Percentiles rank a stretch among this genome's conserved stretches.
phyloP scores from a whole-genome alignment of 2,113 vertebrate species.

The Nannospalax galili region DNA sequence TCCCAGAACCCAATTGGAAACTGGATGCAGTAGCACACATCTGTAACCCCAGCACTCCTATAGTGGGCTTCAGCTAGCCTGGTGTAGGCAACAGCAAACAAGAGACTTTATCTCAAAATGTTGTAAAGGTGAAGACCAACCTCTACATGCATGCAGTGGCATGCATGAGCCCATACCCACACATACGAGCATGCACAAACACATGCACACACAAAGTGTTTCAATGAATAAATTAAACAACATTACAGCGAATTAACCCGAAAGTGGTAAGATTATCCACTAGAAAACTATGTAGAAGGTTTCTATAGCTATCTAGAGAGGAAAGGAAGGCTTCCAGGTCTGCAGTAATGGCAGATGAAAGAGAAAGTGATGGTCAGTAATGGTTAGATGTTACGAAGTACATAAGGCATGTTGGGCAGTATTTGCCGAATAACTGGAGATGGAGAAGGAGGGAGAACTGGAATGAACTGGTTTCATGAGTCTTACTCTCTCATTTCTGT shows the following conservation, averaged over 20 bases:
- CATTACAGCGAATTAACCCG: background rate
- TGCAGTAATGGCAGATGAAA: background rate
- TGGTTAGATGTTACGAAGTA: background rate
- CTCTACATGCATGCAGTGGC: no score
- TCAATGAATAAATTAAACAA: background rate
- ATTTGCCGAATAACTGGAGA: background rate
- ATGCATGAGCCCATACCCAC: background rate
- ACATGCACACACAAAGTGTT: background rate
- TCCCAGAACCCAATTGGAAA: background rate
- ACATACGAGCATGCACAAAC: rapidly evolving
- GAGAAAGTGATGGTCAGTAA: background rate
- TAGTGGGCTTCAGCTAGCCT: background rate
- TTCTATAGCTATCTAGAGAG: background rate
- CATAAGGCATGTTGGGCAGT: rapidly evolving
- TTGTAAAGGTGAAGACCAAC: background rate
- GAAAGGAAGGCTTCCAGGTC: background rate
- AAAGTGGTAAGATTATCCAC: background rate
- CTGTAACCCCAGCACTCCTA: background rate
- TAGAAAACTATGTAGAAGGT: background rate
- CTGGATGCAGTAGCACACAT: background rate
- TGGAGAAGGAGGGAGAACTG: no score
- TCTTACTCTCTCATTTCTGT: background rate
- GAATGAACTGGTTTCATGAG: background rate
- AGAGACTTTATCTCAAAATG: background rate
- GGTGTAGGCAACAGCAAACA: background rate